phyloP scores from a whole-genome alignment of 1,140 invertebrate genomes.

The Nylanderia fulva region DNA sequence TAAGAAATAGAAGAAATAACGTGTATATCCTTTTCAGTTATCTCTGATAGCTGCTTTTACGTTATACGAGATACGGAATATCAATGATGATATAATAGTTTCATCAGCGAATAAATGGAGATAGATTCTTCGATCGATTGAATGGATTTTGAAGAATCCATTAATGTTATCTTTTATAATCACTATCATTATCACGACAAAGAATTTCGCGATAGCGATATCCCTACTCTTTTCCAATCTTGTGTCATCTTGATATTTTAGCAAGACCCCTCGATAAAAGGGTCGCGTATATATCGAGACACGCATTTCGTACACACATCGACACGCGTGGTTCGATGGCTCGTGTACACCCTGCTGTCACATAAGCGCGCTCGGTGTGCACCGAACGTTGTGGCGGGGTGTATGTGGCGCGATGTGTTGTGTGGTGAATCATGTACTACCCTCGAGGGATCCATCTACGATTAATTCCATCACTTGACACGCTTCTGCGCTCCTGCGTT shows the following conservation, averaged over 20 bases:
- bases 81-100: background rate
- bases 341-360: slow-evolving; percentile 48
- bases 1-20: background rate
- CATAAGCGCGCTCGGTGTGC: slow-evolving; percentile 68
- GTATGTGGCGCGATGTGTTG: slow-evolving; percentile 70
- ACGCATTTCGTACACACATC: background rate
- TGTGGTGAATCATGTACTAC: slow-evolving; percentile 74
- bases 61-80: background rate
- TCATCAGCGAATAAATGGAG: background rate
- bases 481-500: slow-evolving; percentile 61
- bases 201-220: slow-evolving; percentile 17
- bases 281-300: slow-evolving; percentile 37
- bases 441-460: slow-evolving; percentile 75
- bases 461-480: slow-evolving; percentile 78
- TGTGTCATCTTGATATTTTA: slow-evolving; percentile 22
- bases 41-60: background rate
- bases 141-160: background rate
- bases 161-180: background rate
- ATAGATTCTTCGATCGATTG: background rate
- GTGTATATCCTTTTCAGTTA: background rate
- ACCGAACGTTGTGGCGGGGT: slow-evolving; percentile 56
- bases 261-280: background rate
- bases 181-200: background rate
- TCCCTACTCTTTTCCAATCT: background rate
- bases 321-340: background rate